phyloP scores from a whole-genome alignment of 2,797 vertebrate genomes.

The Hoplostethus mediterraneus region DNA sequence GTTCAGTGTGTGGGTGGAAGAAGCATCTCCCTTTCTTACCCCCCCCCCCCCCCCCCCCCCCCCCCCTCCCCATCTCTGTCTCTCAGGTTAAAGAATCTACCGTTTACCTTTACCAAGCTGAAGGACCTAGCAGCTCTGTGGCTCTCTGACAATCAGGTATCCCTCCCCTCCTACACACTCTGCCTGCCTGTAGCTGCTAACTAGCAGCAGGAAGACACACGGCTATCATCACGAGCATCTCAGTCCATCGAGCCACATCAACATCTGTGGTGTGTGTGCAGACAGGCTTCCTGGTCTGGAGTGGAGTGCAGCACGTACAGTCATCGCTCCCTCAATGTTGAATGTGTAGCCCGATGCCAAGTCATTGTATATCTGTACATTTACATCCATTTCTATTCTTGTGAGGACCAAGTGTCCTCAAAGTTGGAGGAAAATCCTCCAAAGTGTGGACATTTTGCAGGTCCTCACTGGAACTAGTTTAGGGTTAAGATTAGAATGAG shows the following conservation, averaged over 20 bases:
- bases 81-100: conserved; percentile 96
- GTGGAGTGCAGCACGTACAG: background rate
- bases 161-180: conserved; percentile 10
- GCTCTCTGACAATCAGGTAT: conserved; percentile 99
- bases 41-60: background rate
- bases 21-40: conserved; percentile 56
- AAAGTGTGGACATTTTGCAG: no score
- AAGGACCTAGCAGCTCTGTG: conserved; percentile 98
- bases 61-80: conserved; percentile 27
- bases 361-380: no score
- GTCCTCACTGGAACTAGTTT: no score
- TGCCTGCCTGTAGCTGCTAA: conserved; percentile 4
- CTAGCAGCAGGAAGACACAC: conserved; percentile 3
- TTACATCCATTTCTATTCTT: no score
- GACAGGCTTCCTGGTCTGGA: background rate
- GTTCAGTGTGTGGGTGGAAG: conserved; percentile 69
- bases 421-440: no score
- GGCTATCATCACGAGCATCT: background rate
- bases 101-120: conserved; percentile 98
- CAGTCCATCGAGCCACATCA: background rate
- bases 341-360: background rate
- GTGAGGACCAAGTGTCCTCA: no score
- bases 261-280: conserved; percentile 1
- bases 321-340: no score
- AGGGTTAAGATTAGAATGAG: no score